phyloP scores from a whole-genome alignment of 2,113 vertebrate species.

The Chaetops frenatus region DNA sequence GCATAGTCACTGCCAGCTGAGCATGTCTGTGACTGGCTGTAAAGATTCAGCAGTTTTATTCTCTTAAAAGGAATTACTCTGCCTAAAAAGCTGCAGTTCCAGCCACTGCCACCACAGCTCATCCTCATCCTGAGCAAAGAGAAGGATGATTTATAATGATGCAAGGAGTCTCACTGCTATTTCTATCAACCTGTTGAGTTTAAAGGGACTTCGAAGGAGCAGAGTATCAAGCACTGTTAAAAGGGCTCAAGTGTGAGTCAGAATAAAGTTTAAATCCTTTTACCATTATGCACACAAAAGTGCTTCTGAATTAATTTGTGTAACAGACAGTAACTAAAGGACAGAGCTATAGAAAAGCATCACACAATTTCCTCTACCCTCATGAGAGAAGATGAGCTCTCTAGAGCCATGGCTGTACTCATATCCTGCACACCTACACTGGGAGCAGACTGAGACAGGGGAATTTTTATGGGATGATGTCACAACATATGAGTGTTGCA shows the following conservation, averaged over 20 bases:
- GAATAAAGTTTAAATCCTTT: not conserved
- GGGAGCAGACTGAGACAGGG: not conserved
- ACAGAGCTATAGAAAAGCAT: not conserved
- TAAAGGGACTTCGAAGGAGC: not conserved
- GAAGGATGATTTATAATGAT: not conserved
- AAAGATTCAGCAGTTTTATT: not conserved
- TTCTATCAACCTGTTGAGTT: not conserved
- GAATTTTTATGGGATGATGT: not conserved
- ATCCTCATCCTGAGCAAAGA: not conserved
- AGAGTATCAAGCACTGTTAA: not conserved
- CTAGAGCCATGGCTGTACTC: rapidly evolving
- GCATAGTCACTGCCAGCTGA: not conserved
- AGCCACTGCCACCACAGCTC: not conserved
- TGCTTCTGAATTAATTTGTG: not conserved
- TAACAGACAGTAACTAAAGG: not conserved
- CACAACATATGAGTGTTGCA: not conserved
- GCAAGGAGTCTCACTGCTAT: not conserved
- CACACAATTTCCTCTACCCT: not conserved
- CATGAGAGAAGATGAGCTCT: not conserved
- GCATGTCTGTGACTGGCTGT: rapidly evolving
- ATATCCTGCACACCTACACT: not conserved
- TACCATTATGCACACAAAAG: not conserved
- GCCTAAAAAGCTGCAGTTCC: not conserved
- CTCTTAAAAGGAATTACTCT: not conserved
- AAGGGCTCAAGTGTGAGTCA: not conserved